phyloP scores from a whole-genome alignment of 2,113 vertebrate genomes.

The Scomber scombrus region DNA sequence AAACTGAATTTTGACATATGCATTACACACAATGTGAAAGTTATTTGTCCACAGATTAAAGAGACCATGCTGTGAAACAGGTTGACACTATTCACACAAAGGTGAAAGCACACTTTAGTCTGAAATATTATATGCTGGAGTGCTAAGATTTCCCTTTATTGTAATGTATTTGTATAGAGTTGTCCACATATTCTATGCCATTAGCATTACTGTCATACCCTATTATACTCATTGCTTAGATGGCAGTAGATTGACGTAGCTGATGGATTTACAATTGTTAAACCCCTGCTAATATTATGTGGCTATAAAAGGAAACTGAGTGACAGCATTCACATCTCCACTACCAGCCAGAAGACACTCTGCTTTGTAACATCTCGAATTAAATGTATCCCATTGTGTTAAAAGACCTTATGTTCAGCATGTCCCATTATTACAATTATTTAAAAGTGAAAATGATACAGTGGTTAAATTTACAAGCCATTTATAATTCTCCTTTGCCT shows the following conservation, averaged over 20 bases:
- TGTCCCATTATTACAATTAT: background rate
- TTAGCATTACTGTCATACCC: too few relatives aligned
- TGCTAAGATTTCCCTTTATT: too few relatives aligned
- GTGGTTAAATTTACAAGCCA: slow-evolving; percentile 10
- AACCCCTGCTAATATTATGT: background rate
- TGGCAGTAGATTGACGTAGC: background rate
- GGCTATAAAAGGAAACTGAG: background rate
- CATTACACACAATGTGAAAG: too few relatives aligned
- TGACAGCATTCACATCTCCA: background rate
- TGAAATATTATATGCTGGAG: too few relatives aligned
- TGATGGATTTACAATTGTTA: background rate
- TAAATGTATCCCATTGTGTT: background rate
- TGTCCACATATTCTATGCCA: too few relatives aligned
- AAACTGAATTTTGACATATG: too few relatives aligned
- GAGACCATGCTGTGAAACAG: too few relatives aligned
- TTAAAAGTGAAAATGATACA: background rate
- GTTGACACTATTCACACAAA: too few relatives aligned
- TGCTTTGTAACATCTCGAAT: background rate
- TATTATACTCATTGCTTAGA: too few relatives aligned
- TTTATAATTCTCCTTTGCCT: slow-evolving; percentile 7
- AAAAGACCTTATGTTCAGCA: background rate
- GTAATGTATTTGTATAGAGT: too few relatives aligned
- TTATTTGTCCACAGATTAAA: too few relatives aligned
- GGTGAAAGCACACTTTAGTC: too few relatives aligned
- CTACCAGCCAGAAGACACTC: background rate